phyloP scores from a whole-genome alignment of 2,797 vertebrate species.

The Coregonus suidteri region DNA sequence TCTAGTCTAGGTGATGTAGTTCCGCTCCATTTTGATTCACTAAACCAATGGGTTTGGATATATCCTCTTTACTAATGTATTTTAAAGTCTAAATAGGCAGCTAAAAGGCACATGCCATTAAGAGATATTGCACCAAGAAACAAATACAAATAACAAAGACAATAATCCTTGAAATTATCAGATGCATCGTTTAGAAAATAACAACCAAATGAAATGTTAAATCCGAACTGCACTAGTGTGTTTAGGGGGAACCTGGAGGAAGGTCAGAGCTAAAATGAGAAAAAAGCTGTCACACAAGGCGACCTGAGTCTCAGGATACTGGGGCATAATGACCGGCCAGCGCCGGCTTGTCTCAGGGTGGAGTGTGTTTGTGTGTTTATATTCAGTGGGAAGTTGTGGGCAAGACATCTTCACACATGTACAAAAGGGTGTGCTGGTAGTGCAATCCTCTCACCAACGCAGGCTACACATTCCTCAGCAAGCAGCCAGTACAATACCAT shows the following conservation, averaged over 20 bases:
- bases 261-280: slow-evolving; percentile 67
- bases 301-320: slow-evolving; percentile 50
- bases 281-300: slow-evolving; percentile 53
- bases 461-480: slow-evolving; percentile 75
- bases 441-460: slow-evolving; percentile 78
- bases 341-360: slow-evolving; percentile 50
- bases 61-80: slow-evolving; percentile 69
- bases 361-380: slow-evolving; percentile 37
- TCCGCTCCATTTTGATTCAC: slow-evolving; percentile 71
- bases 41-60: slow-evolving; percentile 68
- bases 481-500: slow-evolving; percentile 79
- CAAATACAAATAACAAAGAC: slow-evolving; percentile 72
- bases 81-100: slow-evolving; percentile 77
- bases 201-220: slow-evolving; percentile 65
- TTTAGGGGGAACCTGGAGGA: slow-evolving; percentile 58
- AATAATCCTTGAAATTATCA: slow-evolving; percentile 69
- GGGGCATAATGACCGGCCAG: slow-evolving; percentile 49
- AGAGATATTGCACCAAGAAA: slow-evolving; percentile 77
- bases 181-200: slow-evolving; percentile 64
- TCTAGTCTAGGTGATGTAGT: slow-evolving; percentile 67
- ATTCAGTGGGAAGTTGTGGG: slow-evolving; percentile 42
- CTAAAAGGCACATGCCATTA: slow-evolving; percentile 81
- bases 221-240: slow-evolving; percentile 72
- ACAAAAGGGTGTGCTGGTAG: slow-evolving; percentile 81
- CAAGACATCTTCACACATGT: slow-evolving; percentile 69